Evolutionary conservation across 2,113 vertebrate genomes (phyloP).

Genomic region (Oreocharis arfaki): DNA sequence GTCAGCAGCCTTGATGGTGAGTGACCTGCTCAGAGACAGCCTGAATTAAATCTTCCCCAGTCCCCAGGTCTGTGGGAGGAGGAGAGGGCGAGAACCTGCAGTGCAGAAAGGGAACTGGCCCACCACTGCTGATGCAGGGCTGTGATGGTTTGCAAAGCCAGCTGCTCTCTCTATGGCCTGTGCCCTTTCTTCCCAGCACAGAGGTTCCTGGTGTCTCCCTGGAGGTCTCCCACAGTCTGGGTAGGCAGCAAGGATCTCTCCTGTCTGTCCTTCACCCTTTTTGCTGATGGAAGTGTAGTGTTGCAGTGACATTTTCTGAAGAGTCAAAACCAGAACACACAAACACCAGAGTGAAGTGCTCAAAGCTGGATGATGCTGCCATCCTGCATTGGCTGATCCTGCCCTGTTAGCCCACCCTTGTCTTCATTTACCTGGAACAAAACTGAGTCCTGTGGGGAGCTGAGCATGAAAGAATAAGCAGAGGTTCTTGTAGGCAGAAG

Average conservation of each 20-base stretch:
- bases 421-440: background rate
- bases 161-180: rapidly evolving
- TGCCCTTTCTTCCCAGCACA: background rate
- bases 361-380: background rate
- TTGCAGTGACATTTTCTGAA: background rate
- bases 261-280: background rate
- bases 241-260: background rate
- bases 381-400: background rate
- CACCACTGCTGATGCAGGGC: rapidly evolving
- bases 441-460: background rate
- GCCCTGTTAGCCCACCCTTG: background rate
- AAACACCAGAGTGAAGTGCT: rapidly evolving
- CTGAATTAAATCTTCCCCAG: rapidly evolving
- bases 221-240: background rate
- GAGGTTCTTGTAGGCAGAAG: background rate
- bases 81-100: background rate
- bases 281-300: background rate
- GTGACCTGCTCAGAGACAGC: background rate
- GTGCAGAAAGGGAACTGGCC: background rate
- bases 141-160: background rate
- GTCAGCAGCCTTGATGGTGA: background rate
- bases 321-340: background rate
- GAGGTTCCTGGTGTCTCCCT: background rate
- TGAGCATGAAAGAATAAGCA: background rate
- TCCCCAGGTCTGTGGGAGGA: background rate